These are phyloP conservation scores for Pseudolycoriella hygida DNA, from an alignment of 2,888 invertebrate species.

Conservation along the genomic window DNA sequence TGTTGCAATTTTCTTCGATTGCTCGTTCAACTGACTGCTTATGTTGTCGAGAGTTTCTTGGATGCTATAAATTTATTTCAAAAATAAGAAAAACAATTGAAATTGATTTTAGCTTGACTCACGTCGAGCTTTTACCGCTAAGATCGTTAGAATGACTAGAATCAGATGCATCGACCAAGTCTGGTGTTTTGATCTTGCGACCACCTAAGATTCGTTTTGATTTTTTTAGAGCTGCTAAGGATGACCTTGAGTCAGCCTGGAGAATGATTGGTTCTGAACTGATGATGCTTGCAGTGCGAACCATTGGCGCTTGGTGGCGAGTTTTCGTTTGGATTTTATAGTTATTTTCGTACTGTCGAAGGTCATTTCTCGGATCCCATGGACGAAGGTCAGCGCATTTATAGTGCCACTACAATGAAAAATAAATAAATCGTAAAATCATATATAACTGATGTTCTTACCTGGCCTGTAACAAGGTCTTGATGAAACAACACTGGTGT, in stretches of 20 bases:
- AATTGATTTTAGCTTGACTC: constrained; percentile 1
- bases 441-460: too few relatives aligned
- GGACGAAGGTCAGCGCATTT: constrained; percentile 65
- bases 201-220: constrained; percentile 32
- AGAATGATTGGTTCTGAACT: constrained; percentile 39
- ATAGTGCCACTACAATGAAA: constrained; percentile 41
- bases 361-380: constrained; percentile 76
- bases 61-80: constrained; percentile 25
- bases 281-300: constrained; percentile 50
- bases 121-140: constrained; percentile 9
- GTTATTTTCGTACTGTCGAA: constrained; percentile 70
- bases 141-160: constrained; percentile 31
- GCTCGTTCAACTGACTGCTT: constrained; percentile 33
- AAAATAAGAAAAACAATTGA: constrained; percentile 14
- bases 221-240: constrained; percentile 31
- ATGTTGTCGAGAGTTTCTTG: constrained; percentile 32
- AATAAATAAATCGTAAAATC: constrained; percentile 1
- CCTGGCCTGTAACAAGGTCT: constrained; percentile 29
- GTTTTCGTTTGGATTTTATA: constrained; percentile 65
- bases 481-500: constrained; percentile 55
- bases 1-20: constrained; percentile 29
- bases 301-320: constrained; percentile 53
- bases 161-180: constrained; percentile 33
- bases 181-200: constrained; percentile 32
- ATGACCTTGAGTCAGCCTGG: constrained; percentile 34